These are phyloP conservation scores for Heterohyrax brucei DNA, from an alignment of 2,797 vertebrate genomes.

Conservation along the genomic window DNA sequence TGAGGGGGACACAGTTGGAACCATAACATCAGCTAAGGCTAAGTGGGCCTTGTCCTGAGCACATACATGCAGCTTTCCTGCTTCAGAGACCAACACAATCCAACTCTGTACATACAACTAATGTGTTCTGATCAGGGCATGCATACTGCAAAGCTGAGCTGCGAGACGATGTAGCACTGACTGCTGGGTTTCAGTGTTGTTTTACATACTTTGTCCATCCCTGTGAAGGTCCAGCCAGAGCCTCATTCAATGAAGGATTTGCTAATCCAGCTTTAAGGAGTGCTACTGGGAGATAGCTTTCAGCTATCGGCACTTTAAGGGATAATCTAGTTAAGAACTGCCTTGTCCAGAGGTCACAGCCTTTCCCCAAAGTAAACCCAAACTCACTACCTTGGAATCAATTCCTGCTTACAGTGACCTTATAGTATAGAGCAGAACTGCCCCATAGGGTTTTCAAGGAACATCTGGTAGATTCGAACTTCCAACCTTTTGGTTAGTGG, in stretches of 20 bases:
- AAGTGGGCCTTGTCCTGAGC: background rate
- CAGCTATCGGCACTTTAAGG: background rate
- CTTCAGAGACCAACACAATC: background rate
- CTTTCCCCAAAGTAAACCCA: background rate
- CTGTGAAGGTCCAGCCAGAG: background rate
- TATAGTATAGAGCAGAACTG: too few species aligned
- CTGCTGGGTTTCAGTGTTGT: background rate
- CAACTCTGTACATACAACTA: background rate
- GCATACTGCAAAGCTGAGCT: background rate
- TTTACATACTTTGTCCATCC: background rate
- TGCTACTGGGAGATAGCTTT: background rate
- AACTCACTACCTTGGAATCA: too few species aligned
- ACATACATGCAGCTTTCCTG: background rate
- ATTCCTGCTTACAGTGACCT: too few species aligned
- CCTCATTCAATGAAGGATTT: background rate
- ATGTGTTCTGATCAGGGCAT: background rate
- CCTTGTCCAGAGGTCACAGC: background rate
- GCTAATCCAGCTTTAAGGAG: background rate
- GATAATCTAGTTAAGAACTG: background rate
- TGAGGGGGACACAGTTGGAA: too few species aligned
- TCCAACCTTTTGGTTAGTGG: too few species aligned
- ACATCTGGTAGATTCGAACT: too few species aligned
- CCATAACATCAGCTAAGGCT: background rate
- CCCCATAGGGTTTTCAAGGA: too few species aligned
- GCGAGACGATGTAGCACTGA: background rate